Percentiles rank a stretch among this genome's conserved stretches.
These are phyloP conservation scores for Pyrrhia umbra DNA, from an alignment of 2,888 invertebrate species.

Conservation along the genomic window DNA sequence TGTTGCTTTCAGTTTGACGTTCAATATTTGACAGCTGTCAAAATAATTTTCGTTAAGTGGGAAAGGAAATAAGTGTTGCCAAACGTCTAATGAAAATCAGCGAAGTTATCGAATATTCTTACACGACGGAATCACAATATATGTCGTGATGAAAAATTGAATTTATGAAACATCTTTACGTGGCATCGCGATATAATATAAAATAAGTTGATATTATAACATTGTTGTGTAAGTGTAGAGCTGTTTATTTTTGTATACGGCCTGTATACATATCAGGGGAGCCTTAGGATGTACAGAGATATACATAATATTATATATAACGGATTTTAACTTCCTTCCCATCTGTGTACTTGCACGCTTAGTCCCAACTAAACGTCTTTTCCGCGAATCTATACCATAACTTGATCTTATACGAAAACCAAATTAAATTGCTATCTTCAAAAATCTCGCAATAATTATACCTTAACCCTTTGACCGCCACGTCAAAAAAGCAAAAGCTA, in stretches of 20 bases:
- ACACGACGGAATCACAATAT: slow-evolving; percentile 28
- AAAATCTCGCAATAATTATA: too few relatives aligned
- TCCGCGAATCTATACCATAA: neutral
- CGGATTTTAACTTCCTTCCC: slow-evolving; percentile 62
- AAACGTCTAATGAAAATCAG: slow-evolving; percentile 1
- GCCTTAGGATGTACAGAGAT: slow-evolving; percentile 80
- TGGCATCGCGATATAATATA: slow-evolving; percentile 28
- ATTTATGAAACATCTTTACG: neutral
- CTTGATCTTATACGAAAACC: neutral
- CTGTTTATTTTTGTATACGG: slow-evolving; percentile 88
- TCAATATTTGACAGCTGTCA: slow-evolving; percentile 32
- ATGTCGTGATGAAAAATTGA: slow-evolving; percentile 17
- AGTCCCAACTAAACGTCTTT: neutral
- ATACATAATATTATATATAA: slow-evolving; percentile 61
- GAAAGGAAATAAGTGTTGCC: neutral
- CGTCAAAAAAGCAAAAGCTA: too few relatives aligned
- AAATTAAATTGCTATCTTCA: neutral
- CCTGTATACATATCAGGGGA: slow-evolving; percentile 86
- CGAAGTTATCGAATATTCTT: slow-evolving; percentile 16
- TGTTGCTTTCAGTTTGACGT: slow-evolving; percentile 12
- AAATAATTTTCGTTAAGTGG: neutral
- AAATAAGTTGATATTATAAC: slow-evolving; percentile 56
- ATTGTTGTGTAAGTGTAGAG: slow-evolving; percentile 82
- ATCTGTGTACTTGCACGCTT: slow-evolving; percentile 51
- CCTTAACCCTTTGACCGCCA: too few relatives aligned